These are phyloP conservation scores for Colinus virginianus DNA, from an alignment of 2,113 vertebrate genomes.

Conservation along the genomic window DNA sequence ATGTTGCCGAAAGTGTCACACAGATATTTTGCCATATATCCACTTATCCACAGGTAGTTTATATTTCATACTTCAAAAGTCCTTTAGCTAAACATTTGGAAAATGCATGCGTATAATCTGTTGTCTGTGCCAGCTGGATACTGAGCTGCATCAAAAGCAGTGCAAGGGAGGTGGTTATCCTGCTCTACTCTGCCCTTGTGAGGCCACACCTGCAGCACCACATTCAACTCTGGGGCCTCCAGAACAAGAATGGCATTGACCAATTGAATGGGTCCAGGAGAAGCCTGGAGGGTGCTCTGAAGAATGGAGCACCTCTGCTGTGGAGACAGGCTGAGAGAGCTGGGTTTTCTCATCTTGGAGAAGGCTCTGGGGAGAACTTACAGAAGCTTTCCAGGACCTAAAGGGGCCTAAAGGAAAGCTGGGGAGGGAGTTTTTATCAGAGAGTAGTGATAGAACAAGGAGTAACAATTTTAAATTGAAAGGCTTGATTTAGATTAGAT, in stretches of 20 bases:
- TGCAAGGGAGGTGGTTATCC: not conserved
- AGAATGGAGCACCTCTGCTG: not conserved
- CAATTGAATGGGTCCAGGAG: not conserved
- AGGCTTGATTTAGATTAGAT: not conserved
- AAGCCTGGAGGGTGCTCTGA: not conserved
- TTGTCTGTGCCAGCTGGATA: not conserved
- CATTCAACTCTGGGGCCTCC: not conserved
- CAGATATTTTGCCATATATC: not conserved
- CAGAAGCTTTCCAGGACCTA: not conserved
- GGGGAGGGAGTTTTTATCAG: not conserved
- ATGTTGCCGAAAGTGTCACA: not conserved
- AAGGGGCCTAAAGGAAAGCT: not conserved
- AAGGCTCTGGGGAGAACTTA: not conserved
- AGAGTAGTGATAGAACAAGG: not conserved
- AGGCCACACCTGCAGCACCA: not conserved
- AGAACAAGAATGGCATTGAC: not conserved
- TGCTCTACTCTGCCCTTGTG: not conserved
- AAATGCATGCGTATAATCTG: not conserved
- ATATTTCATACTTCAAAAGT: not conserved
- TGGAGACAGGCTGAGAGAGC: not conserved
- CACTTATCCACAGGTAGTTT: not conserved
- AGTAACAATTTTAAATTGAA: not conserved
- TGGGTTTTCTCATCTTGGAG: not conserved
- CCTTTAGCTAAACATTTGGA: not conserved
- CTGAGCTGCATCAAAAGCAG: not conserved